Base-by-base conservation (phyloP, 2,888 invertebrate species). In the Vesta saturnalis region DNA sequence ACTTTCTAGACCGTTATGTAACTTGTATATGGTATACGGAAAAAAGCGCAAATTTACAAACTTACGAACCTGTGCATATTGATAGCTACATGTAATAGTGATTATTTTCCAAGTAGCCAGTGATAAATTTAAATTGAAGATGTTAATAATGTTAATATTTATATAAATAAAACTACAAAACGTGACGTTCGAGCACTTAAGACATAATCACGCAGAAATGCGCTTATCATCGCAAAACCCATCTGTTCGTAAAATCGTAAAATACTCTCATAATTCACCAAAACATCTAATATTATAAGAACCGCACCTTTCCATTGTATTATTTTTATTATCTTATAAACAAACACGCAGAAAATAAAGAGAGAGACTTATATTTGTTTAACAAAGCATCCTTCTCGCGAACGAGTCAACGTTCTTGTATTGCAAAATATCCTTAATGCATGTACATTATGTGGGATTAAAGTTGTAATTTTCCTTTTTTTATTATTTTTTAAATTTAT, bases 251-350 rank as follows among this genome's bases (percentile, higher is more conserved):
- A 61, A 54, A 39, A 43, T 10, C 22, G 21, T 12, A 58, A 71
- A 73, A 73, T 72, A 74, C 72, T 61, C 74, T 73, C 74, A 74
- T 73, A 69, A 73, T 63, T 73, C 73, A 72, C 73, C 73, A 75
- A 73, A 73, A 73, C 73, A 69, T 73, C 74, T 73, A 67, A 71
- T 72, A 69, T 74, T 62, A 54, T 63, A 46, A 56, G 56, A 67
- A 72, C 74, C 72, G 72, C 77, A 75, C 77, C 77, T 76, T 71
- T 47, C 73, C 61, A 77, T 77, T 77, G 75, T 77, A 67, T 39
- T 74, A 66, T 74, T 71, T 67, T 68, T 64, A 16, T 21, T 21
- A 49, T 47, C 56, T 39, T 61, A 21, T 56, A 49, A 60, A 49
- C 47, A 61, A 60, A 47, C 23, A 5, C 18, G 18, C 19, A 1